Conservation (phyloP, 2,113 vertebrate species). For the Bungarus multicinctus region DNA sequence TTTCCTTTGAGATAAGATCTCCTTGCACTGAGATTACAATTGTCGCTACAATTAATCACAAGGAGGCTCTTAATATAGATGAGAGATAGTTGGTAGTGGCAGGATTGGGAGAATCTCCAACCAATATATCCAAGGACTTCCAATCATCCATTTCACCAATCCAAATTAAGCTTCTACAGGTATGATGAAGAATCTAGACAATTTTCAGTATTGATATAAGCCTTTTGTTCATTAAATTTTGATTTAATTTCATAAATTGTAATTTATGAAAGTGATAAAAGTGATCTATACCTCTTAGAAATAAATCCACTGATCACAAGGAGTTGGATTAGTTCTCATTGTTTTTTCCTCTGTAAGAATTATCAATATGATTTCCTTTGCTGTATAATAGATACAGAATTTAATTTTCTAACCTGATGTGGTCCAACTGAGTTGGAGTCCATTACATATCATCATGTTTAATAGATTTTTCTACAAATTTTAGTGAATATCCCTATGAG, state of each 20-base stretch:
- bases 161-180: neutral
- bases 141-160: neutral
- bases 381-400: neutral
- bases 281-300: neutral
- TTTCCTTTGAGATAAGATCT: neutral
- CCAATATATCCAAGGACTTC: neutral
- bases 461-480: neutral
- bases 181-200: no score
- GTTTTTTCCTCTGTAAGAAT: neutral
- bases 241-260: no score
- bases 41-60: neutral
- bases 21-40: neutral
- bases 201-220: no score
- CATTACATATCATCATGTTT: neutral
- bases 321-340: neutral
- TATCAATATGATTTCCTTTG: neutral
- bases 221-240: no score
- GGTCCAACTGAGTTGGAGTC: neutral
- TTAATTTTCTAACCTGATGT: neutral
- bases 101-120: neutral
- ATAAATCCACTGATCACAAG: neutral
- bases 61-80: neutral
- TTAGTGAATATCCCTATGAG: neutral
- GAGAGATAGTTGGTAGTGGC: no score
- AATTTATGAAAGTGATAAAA: no score